phyloP scores from a whole-genome alignment of 1,140 invertebrate genomes.

The Lepidurus couesii region DNA sequence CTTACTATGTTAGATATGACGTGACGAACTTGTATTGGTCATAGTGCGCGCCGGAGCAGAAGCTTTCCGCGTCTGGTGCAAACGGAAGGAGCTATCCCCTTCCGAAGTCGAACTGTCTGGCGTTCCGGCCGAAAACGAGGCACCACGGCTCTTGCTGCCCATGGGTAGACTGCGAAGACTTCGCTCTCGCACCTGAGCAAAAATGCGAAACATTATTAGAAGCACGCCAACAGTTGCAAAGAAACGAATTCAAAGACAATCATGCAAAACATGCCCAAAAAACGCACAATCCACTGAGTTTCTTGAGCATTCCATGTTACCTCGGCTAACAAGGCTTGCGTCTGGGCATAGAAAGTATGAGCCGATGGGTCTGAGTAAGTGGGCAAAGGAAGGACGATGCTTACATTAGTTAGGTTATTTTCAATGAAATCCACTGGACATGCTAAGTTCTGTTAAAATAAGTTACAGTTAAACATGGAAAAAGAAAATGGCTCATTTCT shows the following conservation, averaged over 20 bases:
- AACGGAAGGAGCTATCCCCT: constrained; percentile 63
- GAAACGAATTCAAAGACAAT: not conserved
- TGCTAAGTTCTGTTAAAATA: not conserved
- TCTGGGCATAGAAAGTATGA: constrained; percentile 19
- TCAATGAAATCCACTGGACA: not conserved
- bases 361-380: constrained; percentile 20
- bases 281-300: not conserved
- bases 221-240: not conserved
- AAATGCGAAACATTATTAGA: not conserved
- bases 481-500: not conserved
- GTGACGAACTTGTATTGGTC: constrained; percentile 37
- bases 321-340: not conserved
- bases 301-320: not conserved
- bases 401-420: not conserved
- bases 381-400: constrained; percentile 20
- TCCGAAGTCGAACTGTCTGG: constrained; percentile 75
- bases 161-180: constrained; percentile 78
- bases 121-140: constrained; percentile 70
- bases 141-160: constrained; percentile 59
- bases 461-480: not conserved
- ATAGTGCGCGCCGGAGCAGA: constrained; percentile 39
- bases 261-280: constrained; percentile 4
- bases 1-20: not conserved
- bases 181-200: constrained; percentile 74
- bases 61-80: constrained; percentile 42